phyloP scores from a whole-genome alignment of 2,888 invertebrate genomes.

The Drosophila neonasuta region DNA sequence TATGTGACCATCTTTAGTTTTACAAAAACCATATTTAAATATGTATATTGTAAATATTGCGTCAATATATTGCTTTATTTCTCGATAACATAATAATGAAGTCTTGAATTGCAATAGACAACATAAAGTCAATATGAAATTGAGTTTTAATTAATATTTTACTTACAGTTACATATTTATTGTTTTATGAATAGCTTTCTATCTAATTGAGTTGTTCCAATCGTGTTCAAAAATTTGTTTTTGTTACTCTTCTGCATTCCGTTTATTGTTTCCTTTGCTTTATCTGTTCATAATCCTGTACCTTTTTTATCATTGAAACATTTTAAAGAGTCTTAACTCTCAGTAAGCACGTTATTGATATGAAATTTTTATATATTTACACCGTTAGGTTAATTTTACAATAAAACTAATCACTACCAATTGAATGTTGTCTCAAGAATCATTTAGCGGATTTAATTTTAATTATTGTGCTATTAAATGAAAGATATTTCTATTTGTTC shows the following conservation, averaged over 20 bases:
- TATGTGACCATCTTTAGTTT: constrained; percentile 11
- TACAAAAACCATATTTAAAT: constrained; percentile 1
- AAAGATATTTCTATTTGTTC: no score
- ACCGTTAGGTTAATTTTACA: no score
- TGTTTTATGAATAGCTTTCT: constrained; percentile 9
- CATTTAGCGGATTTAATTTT: no score
- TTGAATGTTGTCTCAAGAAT: no score
- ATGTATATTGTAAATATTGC: constrained; percentile 1
- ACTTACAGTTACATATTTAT: constrained; percentile 2
- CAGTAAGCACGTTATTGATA: no score
- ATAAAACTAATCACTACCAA: no score
- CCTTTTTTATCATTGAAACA: background rate
- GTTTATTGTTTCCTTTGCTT: constrained; percentile 1
- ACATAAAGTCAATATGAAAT: background rate
- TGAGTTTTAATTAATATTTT: constrained; percentile 5
- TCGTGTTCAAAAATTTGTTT: background rate
- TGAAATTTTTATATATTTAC: no score
- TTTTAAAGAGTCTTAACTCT: no score
- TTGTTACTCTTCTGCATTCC: constrained; percentile 1
- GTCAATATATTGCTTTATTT: constrained; percentile 1
- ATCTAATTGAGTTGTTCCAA: constrained; percentile 1
- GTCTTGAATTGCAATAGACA: background rate
- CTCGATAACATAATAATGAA: background rate
- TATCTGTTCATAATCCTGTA: background rate
- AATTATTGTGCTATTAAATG: no score